Evolutionary conservation across 2,888 invertebrate species (phyloP).

Genomic region (Cerceris ruficornis): DNA sequence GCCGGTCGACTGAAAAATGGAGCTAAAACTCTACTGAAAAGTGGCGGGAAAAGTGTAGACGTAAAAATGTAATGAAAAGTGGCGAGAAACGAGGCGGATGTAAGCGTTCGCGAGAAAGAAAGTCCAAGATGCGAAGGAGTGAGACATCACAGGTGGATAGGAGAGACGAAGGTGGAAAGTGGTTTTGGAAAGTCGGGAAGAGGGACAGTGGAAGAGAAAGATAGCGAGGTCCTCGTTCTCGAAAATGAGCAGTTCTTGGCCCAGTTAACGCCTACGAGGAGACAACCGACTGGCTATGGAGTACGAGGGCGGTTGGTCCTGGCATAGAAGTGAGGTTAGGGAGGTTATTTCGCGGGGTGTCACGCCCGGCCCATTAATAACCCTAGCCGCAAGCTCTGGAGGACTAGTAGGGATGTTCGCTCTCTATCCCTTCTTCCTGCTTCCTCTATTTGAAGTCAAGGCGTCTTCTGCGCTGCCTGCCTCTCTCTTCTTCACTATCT

Average conservation of each 20-base stretch:
- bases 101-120: conserved; percentile 1
- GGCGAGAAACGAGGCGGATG: not conserved
- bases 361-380: conserved; percentile 79
- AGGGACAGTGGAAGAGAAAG: conserved; percentile 14
- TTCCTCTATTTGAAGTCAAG: not conserved
- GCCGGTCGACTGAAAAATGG: too few relatives aligned
- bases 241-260: conserved; percentile 74
- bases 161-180: too few relatives aligned
- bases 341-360: conserved; percentile 78
- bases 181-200: not conserved
- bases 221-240: conserved; percentile 42
- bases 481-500: conserved; percentile 41
- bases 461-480: conserved; percentile 3
- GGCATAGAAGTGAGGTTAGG: conserved; percentile 56
- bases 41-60: not conserved
- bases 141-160: not conserved
- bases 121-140: not conserved
- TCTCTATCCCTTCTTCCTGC: not conserved
- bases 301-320: conserved; percentile 37
- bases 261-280: conserved; percentile 72
- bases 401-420: conserved; percentile 34
- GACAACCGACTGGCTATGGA: conserved; percentile 59
- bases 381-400: conserved; percentile 67
- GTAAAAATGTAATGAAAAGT: conserved; percentile 4
- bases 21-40: not conserved